Evolutionary conservation across 2,113 vertebrate genomes (phyloP), one percentile per base, ranked within the genome.

Genomic region (Andinoacara biseriatus): DNA sequence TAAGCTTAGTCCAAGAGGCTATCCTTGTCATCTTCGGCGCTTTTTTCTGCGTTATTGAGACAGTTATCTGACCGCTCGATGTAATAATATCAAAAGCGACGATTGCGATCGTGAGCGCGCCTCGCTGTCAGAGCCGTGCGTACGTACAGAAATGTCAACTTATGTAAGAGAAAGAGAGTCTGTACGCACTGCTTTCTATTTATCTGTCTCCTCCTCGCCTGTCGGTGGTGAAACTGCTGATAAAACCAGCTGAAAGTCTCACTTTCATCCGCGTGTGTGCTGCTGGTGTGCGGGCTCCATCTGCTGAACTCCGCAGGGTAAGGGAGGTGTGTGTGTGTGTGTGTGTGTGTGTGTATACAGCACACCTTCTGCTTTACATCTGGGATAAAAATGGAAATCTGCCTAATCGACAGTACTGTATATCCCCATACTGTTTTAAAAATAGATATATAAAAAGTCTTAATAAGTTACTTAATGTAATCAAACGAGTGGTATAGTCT

Each of bases 231-330:
- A 80, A 86, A 78, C 84, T 67, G 75, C 78, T 35, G 79, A 78
- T 81, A 83, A 76, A 76, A 77, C 60, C 80, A 75, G 78, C 75
- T 14, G 75, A 7, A n/a, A 65, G 79, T 83, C 40, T 86, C 82
- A 81, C 85, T 90, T 75, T 83, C 83, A 81, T 88, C 77, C 72
- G 79, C 10, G 75, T 46, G 60, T 14, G 52, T 10, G 77, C 60
- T 31, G 75, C 76, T 78, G 86, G 91, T 82, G 81, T 77, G 86
- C 91, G 90, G 87, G 94, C 93, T 94, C 93, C 94, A 93, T 89
- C 94, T 95, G 89, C 87, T 89, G 88, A 86, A 54, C 81, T 46
- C 60, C 10, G 61, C 81, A 4, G 82, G 76, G 76, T 76, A 78
- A 54, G 40, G 67, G 46, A 74, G 78, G 3, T 3, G 5, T 29